phyloP scores from a whole-genome alignment of 2,113 vertebrate species.

The Pogona vitticeps region DNA sequence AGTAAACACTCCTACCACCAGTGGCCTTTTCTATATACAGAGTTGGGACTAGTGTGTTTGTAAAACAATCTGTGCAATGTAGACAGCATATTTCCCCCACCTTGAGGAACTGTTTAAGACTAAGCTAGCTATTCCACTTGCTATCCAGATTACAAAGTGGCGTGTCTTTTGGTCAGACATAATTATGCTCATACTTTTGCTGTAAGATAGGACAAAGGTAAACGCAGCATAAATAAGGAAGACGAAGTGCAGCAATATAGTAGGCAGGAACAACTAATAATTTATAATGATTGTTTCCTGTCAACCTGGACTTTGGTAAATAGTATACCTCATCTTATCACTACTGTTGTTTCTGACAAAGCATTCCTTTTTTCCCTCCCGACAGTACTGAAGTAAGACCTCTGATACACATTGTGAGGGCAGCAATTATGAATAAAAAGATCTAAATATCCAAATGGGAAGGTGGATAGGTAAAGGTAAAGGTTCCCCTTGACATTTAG shows the following conservation, averaged over 20 bases:
- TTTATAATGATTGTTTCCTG: background rate
- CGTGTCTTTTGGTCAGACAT: background rate
- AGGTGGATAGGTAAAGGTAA: background rate
- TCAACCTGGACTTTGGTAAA: background rate
- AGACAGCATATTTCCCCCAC: background rate
- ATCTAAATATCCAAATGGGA: conserved; percentile 1
- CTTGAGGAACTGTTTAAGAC: background rate
- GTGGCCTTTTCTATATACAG: background rate
- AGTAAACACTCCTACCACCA: background rate
- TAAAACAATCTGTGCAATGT: background rate
- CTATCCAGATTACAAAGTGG: background rate
- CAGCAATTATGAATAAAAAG: background rate
- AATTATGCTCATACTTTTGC: background rate
- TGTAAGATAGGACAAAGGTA: conserved; percentile 18
- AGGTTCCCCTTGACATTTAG: too few species aligned
- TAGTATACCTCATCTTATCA: background rate
- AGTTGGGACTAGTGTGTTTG: background rate
- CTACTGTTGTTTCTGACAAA: conserved; percentile 17
- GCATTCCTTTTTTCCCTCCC: conserved; percentile 51
- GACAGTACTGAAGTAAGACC: conserved; percentile 53
- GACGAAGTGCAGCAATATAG: background rate
- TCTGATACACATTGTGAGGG: background rate
- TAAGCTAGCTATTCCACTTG: background rate
- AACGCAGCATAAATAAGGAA: conserved; percentile 13
- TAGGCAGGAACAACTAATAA: background rate